phyloP scores from a whole-genome alignment of 2,113 vertebrate genomes.

The Takifugu bimaculatus region DNA sequence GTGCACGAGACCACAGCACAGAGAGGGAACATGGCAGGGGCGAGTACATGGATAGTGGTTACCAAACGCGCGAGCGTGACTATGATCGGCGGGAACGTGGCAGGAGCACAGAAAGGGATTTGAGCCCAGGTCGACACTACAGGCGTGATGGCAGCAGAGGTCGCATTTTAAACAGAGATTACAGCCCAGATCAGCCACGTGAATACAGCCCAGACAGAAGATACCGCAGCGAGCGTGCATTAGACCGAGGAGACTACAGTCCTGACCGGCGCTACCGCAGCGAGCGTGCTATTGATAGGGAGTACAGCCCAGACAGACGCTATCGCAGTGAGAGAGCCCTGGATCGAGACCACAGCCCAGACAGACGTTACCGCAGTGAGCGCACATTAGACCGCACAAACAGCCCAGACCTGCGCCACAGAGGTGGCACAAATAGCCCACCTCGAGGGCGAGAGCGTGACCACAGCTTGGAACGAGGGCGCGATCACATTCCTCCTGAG shows the following conservation, averaged over 20 bases:
- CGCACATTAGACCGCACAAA: slow-evolving; percentile 70
- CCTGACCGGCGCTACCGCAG: slow-evolving; percentile 66
- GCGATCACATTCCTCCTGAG: slow-evolving; percentile 31
- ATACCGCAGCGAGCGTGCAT: slow-evolving; percentile 45
- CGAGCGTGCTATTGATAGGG: slow-evolving; percentile 71
- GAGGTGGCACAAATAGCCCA: slow-evolving; percentile 40
- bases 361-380: slow-evolving; percentile 70
- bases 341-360: slow-evolving; percentile 71
- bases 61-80: slow-evolving; percentile 61
- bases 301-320: slow-evolving; percentile 66
- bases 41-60: slow-evolving; percentile 70
- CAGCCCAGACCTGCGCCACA: slow-evolving; percentile 58
- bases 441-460: slow-evolving; percentile 59
- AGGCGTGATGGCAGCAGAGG: slow-evolving; percentile 77
- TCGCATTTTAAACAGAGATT: slow-evolving; percentile 76
- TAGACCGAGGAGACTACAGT: slow-evolving; percentile 67
- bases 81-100: slow-evolving; percentile 63
- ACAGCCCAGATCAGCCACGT: slow-evolving; percentile 59
- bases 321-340: slow-evolving; percentile 75
- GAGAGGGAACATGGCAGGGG: slow-evolving; percentile 55
- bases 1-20: slow-evolving; percentile 71
- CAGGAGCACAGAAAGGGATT: slow-evolving; percentile 68
- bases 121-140: slow-evolving; percentile 75
- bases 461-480: slow-evolving; percentile 46
- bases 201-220: slow-evolving; percentile 45